Percentiles rank a stretch among this genome's conserved stretches.
Evolutionary conservation across 2,113 vertebrate genomes (phyloP).

Genomic region (Ahaetulla prasina): DNA sequence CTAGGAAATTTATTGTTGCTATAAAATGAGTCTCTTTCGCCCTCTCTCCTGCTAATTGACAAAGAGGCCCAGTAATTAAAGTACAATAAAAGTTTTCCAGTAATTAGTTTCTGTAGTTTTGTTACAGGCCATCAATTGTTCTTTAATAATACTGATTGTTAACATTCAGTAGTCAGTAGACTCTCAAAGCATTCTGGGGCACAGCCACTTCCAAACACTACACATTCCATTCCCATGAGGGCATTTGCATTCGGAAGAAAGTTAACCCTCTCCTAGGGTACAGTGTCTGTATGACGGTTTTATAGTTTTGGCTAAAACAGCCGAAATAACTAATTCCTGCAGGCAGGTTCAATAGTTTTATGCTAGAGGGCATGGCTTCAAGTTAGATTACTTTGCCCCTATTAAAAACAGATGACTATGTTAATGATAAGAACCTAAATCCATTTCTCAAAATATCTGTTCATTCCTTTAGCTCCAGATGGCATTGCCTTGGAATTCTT

Average conservation of each 20-base stretch:
- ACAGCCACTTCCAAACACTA: conserved; percentile 81
- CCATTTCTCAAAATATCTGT: neutral
- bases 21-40: conserved; percentile 67
- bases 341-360: neutral
- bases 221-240: conserved; percentile 87
- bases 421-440: neutral
- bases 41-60: conserved; percentile 73
- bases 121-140: conserved; percentile 84
- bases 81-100: conserved; percentile 68
- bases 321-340: neutral
- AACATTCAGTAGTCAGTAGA: conserved; percentile 72
- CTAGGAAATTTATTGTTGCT: conserved; percentile 66
- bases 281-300: conserved; percentile 13
- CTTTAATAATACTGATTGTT: conserved; percentile 80
- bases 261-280: conserved; percentile 75
- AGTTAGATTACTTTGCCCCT: neutral
- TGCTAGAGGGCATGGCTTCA: neutral
- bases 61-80: conserved; percentile 82
- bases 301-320: conserved; percentile 45
- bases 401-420: neutral
- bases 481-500: neutral
- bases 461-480: neutral
- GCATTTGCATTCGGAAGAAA: conserved; percentile 59
- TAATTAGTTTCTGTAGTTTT: conserved; percentile 79
- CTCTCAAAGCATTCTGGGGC: conserved; percentile 75